Conservation (phyloP, 2,797 vertebrate genomes). For the Chiroxiphia lanceolata region DNA sequence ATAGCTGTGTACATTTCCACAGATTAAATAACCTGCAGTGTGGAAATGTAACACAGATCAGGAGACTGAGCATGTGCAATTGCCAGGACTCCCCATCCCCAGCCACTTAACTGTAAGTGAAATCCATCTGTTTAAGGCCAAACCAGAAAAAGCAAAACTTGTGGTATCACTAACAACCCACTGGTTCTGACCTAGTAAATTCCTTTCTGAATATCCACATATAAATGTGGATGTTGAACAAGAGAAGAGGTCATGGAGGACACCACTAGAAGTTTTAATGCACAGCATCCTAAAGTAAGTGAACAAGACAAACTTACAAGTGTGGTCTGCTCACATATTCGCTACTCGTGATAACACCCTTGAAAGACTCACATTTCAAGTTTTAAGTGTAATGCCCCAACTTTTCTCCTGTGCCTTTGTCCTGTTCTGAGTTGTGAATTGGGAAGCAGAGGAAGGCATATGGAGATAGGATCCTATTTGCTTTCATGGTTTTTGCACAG, state of each 20-base stretch:
- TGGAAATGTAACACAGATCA: not conserved
- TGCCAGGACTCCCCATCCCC: not conserved
- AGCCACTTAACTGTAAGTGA: not conserved
- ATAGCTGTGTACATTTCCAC: not conserved
- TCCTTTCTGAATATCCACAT: not conserved
- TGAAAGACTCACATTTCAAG: not conserved
- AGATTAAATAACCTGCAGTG: not conserved
- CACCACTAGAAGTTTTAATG: not conserved
- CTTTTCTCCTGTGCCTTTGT: not conserved
- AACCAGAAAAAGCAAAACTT: not conserved
- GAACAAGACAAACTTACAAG: not conserved
- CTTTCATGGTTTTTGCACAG: not conserved
- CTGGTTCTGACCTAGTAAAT: not conserved
- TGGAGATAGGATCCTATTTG: not conserved
- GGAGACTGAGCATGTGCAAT: not conserved
- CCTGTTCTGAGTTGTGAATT: not conserved
- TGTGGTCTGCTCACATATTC: not conserved
- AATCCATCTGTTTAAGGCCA: not conserved
- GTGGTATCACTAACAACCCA: not conserved
- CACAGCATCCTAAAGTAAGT: not conserved
- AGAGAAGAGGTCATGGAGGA: not conserved
- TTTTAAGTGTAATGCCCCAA: not conserved
- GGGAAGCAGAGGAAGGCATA: not conserved
- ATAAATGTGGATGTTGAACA: not conserved
- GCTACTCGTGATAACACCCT: not conserved